phyloP scores from a whole-genome alignment of 30 jellyfish, hydroid and myxozoan genomes.

The Aurelia aurita region DNA sequence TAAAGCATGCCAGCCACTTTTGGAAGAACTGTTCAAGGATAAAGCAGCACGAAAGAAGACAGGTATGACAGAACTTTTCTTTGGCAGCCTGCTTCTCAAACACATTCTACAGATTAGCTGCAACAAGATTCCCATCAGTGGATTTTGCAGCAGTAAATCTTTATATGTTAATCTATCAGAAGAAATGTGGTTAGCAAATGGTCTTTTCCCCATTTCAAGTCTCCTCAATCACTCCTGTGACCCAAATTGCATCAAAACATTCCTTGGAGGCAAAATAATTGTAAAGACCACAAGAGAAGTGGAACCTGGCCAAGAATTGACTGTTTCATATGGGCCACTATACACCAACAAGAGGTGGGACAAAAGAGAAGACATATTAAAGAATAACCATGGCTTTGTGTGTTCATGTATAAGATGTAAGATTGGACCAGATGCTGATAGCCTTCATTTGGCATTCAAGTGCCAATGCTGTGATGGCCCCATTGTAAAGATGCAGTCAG shows the following conservation, averaged over 20 bases:
- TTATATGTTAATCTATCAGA: constrained; percentile 55
- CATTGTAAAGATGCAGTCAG: background rate
- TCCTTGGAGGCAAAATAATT: constrained; percentile 54
- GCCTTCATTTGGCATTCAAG: constrained; percentile 1
- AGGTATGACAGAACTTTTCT: background rate
- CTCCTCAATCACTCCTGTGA: constrained; percentile 93
- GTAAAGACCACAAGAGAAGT: constrained; percentile 55
- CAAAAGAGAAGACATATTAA: constrained; percentile 59
- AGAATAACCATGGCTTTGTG: constrained; percentile 65
- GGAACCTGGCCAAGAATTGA: constrained; percentile 71
- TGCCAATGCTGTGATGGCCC: constrained; percentile 52
- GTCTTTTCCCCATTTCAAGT: constrained; percentile 80
- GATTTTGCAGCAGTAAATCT: background rate
- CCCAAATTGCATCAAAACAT: constrained; percentile 69
- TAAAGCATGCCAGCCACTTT: constrained; percentile 4
- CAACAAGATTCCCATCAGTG: constrained; percentile 90
- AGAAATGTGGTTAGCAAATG: constrained; percentile 85
- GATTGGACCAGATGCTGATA: constrained; percentile 14
- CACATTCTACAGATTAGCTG: constrained; percentile 88
- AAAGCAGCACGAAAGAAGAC: background rate
- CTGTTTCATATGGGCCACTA: constrained; percentile 93
- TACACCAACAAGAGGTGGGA: constrained; percentile 64
- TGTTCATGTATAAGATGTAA: constrained; percentile 78
- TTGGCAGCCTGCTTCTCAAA: constrained; percentile 69
- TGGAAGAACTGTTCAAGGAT: background rate